Evolutionary conservation across 2,113 vertebrate genomes (phyloP), one percentile per base, ranked within the genome.

Genomic region (Pachypanchax playfairii): DNA sequence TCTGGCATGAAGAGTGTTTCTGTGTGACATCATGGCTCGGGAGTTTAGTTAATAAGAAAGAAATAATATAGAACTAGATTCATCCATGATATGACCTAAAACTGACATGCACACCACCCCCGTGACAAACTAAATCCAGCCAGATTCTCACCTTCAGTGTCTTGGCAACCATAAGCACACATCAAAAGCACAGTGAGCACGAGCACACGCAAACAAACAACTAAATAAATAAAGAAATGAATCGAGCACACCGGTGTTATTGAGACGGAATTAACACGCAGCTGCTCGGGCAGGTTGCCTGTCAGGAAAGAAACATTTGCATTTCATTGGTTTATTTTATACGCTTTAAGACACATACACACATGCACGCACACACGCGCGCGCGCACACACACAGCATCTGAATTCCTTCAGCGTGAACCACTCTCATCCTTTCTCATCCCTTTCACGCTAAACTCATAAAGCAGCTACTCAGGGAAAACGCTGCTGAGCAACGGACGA

Each of bases 331-430:
- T 80, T 65, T 73, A 57, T 71, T 77, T 73, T 43, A n/a, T n/a
- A 65, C 63, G 72, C 56, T 82, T 70, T 58, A 54, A 70, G 50
- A 59, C 21, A 70, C 18, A 58, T 7, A 65, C 33, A 80, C 50
- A 78, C 53, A 73, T 66, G 67, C 65, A 70, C 47, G 20, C 58
- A 18, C 50, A 24, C 22, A 26, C 57, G 13, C 57, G 7, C 59
- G 15, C 56, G 13, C 65, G 13, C 29, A 17, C 63, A 14, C 72
- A 52, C 56, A 20, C 43, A 84, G 90, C 89, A 88, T 89, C 88
- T 88, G 81, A 89, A 87, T 90, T 88, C 86, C 85, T 90, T 85
- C 86, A 88, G 88, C 88, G 70, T 87, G 76, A 86, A 85, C 65
- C 82, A 36, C 85, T 79, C 77, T 83, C 71, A 67, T 75, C 77